Percentiles rank a stretch among this genome's conserved stretches.
phyloP scores from a whole-genome alignment of 2,888 invertebrate species.

The Dexiosoma caninum region DNA sequence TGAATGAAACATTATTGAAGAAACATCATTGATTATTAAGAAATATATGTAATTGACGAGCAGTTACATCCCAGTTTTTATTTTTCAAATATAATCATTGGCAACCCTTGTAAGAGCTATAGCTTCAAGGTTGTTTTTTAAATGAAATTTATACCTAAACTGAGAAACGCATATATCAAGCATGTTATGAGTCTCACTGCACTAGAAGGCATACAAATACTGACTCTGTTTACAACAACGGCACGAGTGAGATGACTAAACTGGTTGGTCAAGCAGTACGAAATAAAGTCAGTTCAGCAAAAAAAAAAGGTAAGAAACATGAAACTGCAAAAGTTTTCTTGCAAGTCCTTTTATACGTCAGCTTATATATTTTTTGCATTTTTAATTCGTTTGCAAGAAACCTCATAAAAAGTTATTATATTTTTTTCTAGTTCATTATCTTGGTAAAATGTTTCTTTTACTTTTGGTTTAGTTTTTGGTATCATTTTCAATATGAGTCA shows the following conservation, averaged over 20 bases:
- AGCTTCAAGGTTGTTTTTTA: neutral
- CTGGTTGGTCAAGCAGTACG: slow-evolving; percentile 18
- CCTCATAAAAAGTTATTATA: slow-evolving; percentile 71
- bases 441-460: slow-evolving; percentile 59
- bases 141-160: slow-evolving; percentile 54
- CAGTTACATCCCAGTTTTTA: too few species aligned
- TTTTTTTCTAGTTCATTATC: slow-evolving; percentile 73
- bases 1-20: too few species aligned
- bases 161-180: slow-evolving; percentile 11
- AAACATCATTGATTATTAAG: too few species aligned
- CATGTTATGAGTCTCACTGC: slow-evolving; percentile 30
- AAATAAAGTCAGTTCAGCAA: neutral
- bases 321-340: slow-evolving; percentile 37
- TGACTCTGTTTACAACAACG: neutral
- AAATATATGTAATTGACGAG: too few species aligned
- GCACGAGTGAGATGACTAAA: neutral
- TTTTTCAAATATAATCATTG: too few species aligned
- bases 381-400: slow-evolving; percentile 59
- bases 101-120: neutral
- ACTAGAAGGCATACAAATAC: neutral
- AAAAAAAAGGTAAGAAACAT: neutral
- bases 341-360: neutral
- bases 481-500: slow-evolving; percentile 55
- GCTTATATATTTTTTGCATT: neutral
- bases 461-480: slow-evolving; percentile 16